Evolutionary conservation across 2,888 invertebrate species (phyloP).

Genomic region (Sericinus montela): DNA sequence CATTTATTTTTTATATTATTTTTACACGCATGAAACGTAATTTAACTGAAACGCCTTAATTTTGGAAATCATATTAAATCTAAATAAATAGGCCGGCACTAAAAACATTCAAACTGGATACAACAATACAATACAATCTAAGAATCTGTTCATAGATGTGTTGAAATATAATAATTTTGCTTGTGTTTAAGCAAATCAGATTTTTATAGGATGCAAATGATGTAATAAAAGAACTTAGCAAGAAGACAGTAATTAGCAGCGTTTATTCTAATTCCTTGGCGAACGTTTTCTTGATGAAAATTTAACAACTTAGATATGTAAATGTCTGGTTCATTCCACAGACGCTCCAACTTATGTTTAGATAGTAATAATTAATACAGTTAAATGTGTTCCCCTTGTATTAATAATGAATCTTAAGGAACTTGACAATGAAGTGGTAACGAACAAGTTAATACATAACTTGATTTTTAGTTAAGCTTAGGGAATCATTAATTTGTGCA

Average conservation of each 20-base stretch:
- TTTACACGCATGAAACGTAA: too few relatives aligned
- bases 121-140: too few relatives aligned
- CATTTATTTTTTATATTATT: too few relatives aligned
- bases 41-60: too few relatives aligned
- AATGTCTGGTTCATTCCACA: slow-evolving; percentile 38
- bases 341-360: slow-evolving; percentile 34
- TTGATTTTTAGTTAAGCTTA: neutral
- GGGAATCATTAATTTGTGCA: too few relatives aligned
- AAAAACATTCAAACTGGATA: too few relatives aligned
- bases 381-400: slow-evolving; percentile 21
- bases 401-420: slow-evolving; percentile 1
- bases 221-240: slow-evolving; percentile 22
- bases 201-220: slow-evolving; percentile 9
- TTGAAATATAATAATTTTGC: too few relatives aligned
- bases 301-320: slow-evolving; percentile 42
- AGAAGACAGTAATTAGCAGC: slow-evolving; percentile 26
- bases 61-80: too few relatives aligned
- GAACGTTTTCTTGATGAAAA: slow-evolving; percentile 30
- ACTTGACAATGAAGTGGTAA: neutral
- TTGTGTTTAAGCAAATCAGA: neutral
- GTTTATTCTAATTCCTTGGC: slow-evolving; percentile 30
- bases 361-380: slow-evolving; percentile 26
- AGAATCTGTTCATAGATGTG: too few relatives aligned
- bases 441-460: neutral
- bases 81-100: too few relatives aligned